phyloP scores from a whole-genome alignment of 1,140 invertebrate genomes.

The Marisa cornuarietis region DNA sequence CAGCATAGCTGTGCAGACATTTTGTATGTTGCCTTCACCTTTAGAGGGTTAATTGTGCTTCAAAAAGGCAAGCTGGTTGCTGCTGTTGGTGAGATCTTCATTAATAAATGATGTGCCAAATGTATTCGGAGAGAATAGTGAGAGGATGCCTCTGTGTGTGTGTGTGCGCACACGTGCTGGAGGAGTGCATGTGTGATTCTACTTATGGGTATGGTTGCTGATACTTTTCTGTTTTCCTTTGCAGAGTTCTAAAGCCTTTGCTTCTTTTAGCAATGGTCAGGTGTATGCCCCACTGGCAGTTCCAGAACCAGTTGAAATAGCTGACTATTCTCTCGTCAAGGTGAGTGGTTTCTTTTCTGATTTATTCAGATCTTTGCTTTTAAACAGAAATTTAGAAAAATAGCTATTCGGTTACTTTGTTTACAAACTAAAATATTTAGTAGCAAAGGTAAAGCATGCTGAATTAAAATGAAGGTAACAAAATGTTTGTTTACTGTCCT shows the following conservation, averaged over 20 bases:
- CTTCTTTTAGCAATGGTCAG: slow-evolving; percentile 51
- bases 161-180: slow-evolving; percentile 5
- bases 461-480: not conserved
- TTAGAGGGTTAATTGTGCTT: no score
- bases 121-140: no score
- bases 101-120: no score
- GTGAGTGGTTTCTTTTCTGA: slow-evolving; percentile 29
- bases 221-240: not conserved
- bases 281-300: slow-evolving; percentile 82
- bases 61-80: no score
- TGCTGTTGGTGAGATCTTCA: no score
- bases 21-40: no score
- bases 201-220: not conserved
- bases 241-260: not conserved
- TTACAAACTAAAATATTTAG: no score
- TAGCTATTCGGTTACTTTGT: no score
- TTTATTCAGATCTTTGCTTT: not conserved
- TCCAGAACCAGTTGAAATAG: slow-evolving; percentile 81
- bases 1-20: no score
- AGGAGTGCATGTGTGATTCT: not conserved
- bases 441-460: no score
- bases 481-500: not conserved
- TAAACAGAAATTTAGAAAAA: not conserved
- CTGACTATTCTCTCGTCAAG: slow-evolving; percentile 64
- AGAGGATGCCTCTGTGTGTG: slow-evolving; percentile 1